A percentile compares a stretch with the other conserved stretches of the same genome.
These are phyloP conservation scores for Chrysaora quinquecirrha DNA, from an alignment of 30 jellyfish, hydroid and myxozoan genomes.

Conservation along the genomic window DNA sequence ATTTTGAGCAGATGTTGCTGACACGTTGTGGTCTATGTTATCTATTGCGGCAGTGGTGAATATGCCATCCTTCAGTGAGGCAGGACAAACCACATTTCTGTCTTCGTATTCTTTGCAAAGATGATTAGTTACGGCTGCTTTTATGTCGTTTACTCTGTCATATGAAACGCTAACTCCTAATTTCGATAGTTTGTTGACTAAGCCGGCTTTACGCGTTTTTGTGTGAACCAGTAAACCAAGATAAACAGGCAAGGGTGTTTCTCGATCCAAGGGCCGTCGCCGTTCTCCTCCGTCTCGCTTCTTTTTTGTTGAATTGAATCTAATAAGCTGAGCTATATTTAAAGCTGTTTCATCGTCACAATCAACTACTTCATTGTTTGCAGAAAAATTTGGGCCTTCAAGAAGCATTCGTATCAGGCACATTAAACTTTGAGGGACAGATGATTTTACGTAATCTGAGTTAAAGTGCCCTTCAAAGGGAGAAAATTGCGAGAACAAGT, in stretches of 20 bases:
- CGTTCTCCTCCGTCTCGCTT: not conserved
- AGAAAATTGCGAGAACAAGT: not conserved
- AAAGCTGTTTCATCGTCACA: not conserved
- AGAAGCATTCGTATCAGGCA: not conserved
- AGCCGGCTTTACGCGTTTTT: not conserved
- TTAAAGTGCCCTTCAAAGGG: too few species aligned
- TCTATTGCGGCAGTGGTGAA: constrained; percentile 29
- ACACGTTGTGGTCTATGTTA: constrained; percentile 30
- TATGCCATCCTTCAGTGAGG: not conserved
- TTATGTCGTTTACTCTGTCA: not conserved
- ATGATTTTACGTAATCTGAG: too few species aligned
- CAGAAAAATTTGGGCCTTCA: too few species aligned
- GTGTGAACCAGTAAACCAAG: not conserved
- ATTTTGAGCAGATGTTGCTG: constrained; percentile 4
- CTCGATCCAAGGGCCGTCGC: not conserved
- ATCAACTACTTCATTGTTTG: not conserved
- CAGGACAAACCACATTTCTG: constrained; percentile 24
- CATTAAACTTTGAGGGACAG: too few species aligned
- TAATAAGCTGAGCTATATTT: not conserved
- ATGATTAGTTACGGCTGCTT: not conserved
- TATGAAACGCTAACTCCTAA: not conserved
- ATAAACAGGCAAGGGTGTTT: not conserved
- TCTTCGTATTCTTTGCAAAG: not conserved
- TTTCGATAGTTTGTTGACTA: not conserved
- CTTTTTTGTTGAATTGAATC: not conserved